Percentiles rank a stretch among this genome's conserved stretches.
Conservation (phyloP, 2,888 invertebrate genomes). For the Epirrhoe tristata region DNA sequence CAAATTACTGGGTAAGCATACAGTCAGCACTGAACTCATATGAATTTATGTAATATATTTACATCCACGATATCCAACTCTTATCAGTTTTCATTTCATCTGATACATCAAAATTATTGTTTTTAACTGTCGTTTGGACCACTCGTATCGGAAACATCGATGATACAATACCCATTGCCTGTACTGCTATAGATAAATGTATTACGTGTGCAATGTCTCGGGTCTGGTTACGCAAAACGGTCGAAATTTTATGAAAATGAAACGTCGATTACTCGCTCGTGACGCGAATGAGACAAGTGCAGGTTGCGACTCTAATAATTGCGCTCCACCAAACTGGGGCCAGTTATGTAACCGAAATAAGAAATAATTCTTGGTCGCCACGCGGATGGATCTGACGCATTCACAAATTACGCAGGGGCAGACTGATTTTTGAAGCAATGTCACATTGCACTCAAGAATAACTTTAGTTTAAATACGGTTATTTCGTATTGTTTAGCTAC, state of each 20-base stretch:
- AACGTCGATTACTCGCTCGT: conserved; percentile 64
- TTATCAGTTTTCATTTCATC: neutral
- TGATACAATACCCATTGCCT: conserved; percentile 36
- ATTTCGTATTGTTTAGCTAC: no score
- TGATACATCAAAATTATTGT: neutral
- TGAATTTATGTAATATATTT: no score
- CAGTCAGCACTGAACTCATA: no score
- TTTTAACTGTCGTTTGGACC: neutral
- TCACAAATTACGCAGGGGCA: conserved; percentile 13
- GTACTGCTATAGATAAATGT: conserved; percentile 42
- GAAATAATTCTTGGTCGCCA: conserved; percentile 58
- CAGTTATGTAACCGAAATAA: conserved; percentile 62
- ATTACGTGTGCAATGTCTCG: conserved; percentile 44
- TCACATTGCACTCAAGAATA: neutral
- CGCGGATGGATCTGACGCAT: conserved; percentile 43
- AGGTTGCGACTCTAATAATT: conserved; percentile 52
- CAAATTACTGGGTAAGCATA: no score
- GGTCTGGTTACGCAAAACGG: conserved; percentile 61
- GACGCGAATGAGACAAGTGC: conserved; percentile 66
- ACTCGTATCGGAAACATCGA: neutral
- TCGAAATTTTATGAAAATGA: conserved; percentile 67
- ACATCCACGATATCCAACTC: no score
- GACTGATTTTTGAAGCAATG: neutral
- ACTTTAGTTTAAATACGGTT: neutral
- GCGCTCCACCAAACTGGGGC: conserved; percentile 45